Evolutionary conservation across 1,140 invertebrate species (phyloP).

Genomic region (Anastrepha obliqua): DNA sequence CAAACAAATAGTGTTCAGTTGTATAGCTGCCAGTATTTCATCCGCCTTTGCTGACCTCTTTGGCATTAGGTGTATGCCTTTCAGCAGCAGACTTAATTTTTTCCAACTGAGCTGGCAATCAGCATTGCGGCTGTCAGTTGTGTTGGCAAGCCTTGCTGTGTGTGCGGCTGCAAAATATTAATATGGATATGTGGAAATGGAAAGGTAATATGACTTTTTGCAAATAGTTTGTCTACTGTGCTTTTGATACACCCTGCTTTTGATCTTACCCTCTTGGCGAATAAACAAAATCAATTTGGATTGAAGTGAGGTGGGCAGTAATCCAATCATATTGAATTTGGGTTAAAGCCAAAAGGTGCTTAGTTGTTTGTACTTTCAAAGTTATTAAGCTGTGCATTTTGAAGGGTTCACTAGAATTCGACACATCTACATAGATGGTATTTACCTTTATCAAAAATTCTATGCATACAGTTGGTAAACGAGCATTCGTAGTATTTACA

Average conservation of each 20-base stretch:
- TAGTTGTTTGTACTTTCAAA: background rate
- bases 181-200: background rate
- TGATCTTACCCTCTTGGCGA: background rate
- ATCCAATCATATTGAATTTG: conserved; percentile 39
- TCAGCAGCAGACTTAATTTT: conserved; percentile 16
- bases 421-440: background rate
- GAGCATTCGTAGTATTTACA: too few relatives aligned
- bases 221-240: background rate
- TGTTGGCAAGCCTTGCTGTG: conserved; percentile 12
- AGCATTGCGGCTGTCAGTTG: conserved; percentile 42
- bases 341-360: conserved; percentile 8
- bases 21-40: too few relatives aligned
- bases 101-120: conserved; percentile 23
- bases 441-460: background rate
- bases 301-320: background rate
- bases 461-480: too few relatives aligned
- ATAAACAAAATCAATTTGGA: conserved; percentile 10
- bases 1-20: too few relatives aligned
- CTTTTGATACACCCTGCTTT: background rate
- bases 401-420: background rate
- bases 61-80: background rate
- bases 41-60: too few relatives aligned
- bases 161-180: background rate
- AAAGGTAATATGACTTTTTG: background rate
- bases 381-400: conserved; percentile 5